Evolutionary conservation across 2,797 vertebrate genomes (phyloP).

Genomic region (Enteromius unitaeniatus): DNA sequence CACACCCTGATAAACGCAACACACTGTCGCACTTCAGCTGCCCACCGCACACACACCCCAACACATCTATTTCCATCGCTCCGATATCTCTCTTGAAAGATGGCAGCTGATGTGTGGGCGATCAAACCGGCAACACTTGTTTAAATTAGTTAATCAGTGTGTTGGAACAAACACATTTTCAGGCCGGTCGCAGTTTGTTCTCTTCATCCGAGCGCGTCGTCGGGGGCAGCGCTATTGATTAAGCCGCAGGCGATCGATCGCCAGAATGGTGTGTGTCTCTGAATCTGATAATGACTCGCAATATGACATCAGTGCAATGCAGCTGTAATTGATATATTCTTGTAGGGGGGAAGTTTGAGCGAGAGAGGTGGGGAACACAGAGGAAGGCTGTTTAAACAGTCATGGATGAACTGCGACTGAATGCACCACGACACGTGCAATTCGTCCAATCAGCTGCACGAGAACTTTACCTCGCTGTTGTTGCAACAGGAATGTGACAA

Average conservation of each 20-base stretch:
- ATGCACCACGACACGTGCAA: neutral
- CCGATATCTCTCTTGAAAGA: slow-evolving; percentile 34
- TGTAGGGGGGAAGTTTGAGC: slow-evolving; percentile 48
- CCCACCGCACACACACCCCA: neutral
- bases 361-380: slow-evolving; percentile 15
- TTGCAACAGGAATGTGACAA: neutral
- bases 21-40: slow-evolving; percentile 35
- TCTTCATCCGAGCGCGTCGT: slow-evolving; percentile 76
- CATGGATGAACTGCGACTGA: slow-evolving; percentile 9
- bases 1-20: slow-evolving; percentile 28
- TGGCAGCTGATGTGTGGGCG: slow-evolving; percentile 46
- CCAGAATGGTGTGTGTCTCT: slow-evolving; percentile 78
- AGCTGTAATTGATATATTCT: slow-evolving; percentile 81
- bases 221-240: slow-evolving; percentile 79
- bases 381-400: slow-evolving; percentile 39
- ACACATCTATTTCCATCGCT: slow-evolving; percentile 42
- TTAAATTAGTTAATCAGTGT: slow-evolving; percentile 66
- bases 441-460: neutral
- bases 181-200: slow-evolving; percentile 68
- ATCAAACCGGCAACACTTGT: slow-evolving; percentile 55
- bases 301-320: slow-evolving; percentile 78
- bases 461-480: neutral
- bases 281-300: slow-evolving; percentile 82
- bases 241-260: slow-evolving; percentile 81
- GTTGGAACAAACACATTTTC: slow-evolving; percentile 63